Base-by-base conservation (phyloP, 2,113 vertebrate species). In the Cervus canadensis region DNA sequence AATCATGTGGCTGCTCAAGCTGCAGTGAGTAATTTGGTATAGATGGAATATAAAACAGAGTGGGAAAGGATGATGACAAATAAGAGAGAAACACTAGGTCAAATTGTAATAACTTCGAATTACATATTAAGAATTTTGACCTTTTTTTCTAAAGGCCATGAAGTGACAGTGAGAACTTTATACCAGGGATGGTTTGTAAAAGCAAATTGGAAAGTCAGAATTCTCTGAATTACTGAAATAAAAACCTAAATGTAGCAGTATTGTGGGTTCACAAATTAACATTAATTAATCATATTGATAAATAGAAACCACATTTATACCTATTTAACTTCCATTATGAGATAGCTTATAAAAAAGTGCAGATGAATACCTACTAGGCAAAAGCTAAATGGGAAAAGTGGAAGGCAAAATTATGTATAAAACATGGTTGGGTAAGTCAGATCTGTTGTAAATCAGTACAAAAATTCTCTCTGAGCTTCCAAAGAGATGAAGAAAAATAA, bases 391-490 rank as follows among this genome's bases (percentile, higher is more conserved):
- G 48, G 17, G 17, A 33, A 74, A 60, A 67, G 59, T 11, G 16
- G 30, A 89, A 33, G 33, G 21, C 7, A 88, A 88, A 57, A 43
- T 62, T 50, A 84, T 62, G 25, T 54, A 16, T 57, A 90, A 94
- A 95, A 43, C 36, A 89, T 3, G 50, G 10, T 28, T 84, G 52
- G 5, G 28, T 93, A 52, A 89, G 43, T 87, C 93, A 95, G 87
- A 67, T 76, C 17, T 76, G 52, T 45, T 89, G 26, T 28, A 89
- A 96, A 4, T 89, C 25, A 83, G 28, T 17, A 89, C 3, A 91
- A 94, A 97, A 56, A 82, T 76, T 95, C 33, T 87, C 56, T 88
- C 52, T 87, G 64, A 86, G n/a, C 25, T 96, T 97, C 43, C 16
- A 45, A 36, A 45, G 1, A 92, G 33, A 16, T 85, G 50, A 88